These are phyloP conservation scores for Tetramorium simillimum DNA, from an alignment of 1,140 invertebrate species.

Conservation along the genomic window DNA sequence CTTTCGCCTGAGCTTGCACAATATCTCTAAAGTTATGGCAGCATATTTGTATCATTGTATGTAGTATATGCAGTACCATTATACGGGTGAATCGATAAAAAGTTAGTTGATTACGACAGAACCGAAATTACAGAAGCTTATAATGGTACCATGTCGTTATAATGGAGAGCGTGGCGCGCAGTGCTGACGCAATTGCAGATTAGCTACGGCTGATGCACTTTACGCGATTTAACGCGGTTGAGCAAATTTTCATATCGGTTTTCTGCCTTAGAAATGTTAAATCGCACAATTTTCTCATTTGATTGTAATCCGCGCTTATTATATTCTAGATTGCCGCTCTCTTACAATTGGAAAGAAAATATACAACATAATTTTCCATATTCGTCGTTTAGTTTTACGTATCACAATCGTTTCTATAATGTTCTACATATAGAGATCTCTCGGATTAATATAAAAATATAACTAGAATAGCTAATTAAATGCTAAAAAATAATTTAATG, in stretches of 20 bases:
- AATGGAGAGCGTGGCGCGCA: neutral
- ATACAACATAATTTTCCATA: no score
- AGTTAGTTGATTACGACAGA: neutral
- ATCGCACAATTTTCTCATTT: neutral
- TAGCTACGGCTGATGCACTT: slow-evolving; percentile 35
- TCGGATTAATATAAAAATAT: neutral
- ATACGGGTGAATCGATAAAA: neutral
- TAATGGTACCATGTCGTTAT: neutral
- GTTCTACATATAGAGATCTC: neutral
- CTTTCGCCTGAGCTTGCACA: neutral
- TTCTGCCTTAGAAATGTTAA: neutral
- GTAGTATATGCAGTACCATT: neutral
- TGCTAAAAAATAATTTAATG: neutral
- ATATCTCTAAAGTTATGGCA: neutral
- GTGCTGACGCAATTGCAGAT: slow-evolving; percentile 6
- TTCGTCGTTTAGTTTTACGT: neutral
- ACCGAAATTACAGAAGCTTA: neutral
- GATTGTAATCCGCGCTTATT: neutral
- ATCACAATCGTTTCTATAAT: neutral
- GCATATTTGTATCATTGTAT: neutral
- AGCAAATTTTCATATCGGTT: neutral
- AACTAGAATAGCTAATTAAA: neutral
- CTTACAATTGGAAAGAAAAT: neutral
- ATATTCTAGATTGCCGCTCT: neutral
- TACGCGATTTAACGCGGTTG: neutral